Evolutionary conservation across 2,888 invertebrate genomes (phyloP), one percentile per base, ranked within the genome.

Genomic region (Gisinianus flammeolus): DNA sequence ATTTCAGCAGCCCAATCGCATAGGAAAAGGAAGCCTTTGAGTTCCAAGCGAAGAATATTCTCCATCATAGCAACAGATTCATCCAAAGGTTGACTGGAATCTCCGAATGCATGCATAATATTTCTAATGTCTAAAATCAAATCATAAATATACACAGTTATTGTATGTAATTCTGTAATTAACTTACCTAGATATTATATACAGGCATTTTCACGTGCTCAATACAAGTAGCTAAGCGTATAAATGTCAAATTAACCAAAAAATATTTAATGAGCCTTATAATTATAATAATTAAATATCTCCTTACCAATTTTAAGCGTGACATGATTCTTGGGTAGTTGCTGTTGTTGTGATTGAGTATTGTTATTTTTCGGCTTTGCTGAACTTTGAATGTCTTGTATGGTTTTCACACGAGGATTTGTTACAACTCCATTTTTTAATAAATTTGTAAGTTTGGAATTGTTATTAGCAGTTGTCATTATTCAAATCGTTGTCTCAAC

Each of bases 21-120:
- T 87, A 93, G 93, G 83, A 91, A 90, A n/a, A 95, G 88, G 86
- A 96, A 91, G 0, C 90, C 90, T 80, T 91, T 90, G 84, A 96
- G 89, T 87, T 97, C 96, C 83, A 93, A 92, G 74, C 93, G 89
- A 0, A 95, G 92, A 77, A 96, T 92, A 81, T 91, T 92, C 88
- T 97, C 96, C 0, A 97, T 92, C 69, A 96, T 88, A 76, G 91
- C 90, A 0, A 96, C 95, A 0, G 96, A 93, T 66, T 94, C 94
- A 0, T 91, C 89, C 62, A 93, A 90, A 0, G 96, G 96, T 80
- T 92, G 91, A 26, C 92, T 91, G 85, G 93, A 93, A 86, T 97
- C 97, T 0, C 97, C 97, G 86, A 96, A 94, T n/a, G 95, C 96
- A 85, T 94, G 93, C 96, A 95, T 94, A 91, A 95, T 95, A 85